These are phyloP conservation scores for Papilio gigon DNA, from an alignment of 2,888 invertebrate species.

Conservation along the genomic window DNA sequence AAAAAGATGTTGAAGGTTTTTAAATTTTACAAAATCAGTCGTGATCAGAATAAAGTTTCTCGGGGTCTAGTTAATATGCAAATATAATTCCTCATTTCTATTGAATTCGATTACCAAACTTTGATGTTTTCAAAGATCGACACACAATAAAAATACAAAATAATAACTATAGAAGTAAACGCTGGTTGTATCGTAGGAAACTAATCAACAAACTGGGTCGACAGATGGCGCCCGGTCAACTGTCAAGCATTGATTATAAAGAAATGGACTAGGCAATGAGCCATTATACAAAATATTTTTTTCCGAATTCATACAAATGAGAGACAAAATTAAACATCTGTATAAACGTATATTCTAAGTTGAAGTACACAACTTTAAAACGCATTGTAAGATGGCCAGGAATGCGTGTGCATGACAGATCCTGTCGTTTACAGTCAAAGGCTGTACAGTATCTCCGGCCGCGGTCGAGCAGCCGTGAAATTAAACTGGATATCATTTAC, in stretches of 20 bases:
- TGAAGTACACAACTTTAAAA: no score
- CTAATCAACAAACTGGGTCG: constrained; percentile 32
- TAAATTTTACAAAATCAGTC: no score
- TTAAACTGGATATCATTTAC: constrained; percentile 12
- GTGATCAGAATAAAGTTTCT: no score
- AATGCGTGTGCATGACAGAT: background rate
- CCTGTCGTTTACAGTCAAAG: background rate
- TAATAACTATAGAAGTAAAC: constrained; percentile 18
- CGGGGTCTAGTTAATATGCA: no score
- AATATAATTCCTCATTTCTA: no score
- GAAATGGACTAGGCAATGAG: background rate
- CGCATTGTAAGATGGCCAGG: no score
- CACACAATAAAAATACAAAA: constrained; percentile 10
- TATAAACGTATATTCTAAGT: no score
- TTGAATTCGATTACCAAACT: constrained; percentile 11
- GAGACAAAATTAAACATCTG: no score
- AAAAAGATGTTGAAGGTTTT: no score
- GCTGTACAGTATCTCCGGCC: background rate
- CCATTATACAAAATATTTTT: no score
- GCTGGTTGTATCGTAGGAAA: constrained; percentile 32
- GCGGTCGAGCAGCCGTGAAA: background rate
- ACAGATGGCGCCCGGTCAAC: constrained; percentile 31
- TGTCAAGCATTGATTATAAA: background rate
- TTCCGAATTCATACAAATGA: no score
- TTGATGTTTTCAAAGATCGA: background rate